phyloP scores from a whole-genome alignment of 2,797 vertebrate genomes.

The Labroides dimidiatus region DNA sequence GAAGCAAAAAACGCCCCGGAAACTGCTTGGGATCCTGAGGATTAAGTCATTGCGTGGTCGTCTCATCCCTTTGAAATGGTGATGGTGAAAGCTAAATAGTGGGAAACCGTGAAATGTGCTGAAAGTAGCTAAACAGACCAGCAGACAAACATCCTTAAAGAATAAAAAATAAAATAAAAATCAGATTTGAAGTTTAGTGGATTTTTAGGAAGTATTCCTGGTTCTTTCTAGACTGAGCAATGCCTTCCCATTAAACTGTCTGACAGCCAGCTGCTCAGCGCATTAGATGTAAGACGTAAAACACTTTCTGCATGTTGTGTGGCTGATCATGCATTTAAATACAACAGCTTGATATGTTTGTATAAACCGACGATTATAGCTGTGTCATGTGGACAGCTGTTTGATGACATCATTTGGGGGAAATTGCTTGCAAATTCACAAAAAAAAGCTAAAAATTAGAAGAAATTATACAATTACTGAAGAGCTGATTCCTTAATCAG shows the following conservation, averaged over 20 bases:
- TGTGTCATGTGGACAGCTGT: constrained; percentile 33
- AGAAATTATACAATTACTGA: not conserved
- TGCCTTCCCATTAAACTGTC: not conserved
- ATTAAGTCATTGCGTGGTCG: too few relatives aligned
- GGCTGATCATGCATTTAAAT: not conserved
- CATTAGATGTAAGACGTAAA: constrained; percentile 9
- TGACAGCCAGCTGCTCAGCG: constrained; percentile 8
- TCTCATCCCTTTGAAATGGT: too few relatives aligned
- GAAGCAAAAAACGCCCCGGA: too few relatives aligned
- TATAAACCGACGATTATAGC: constrained; percentile 8
- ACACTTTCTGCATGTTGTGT: not conserved
- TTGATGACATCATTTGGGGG: constrained; percentile 22
- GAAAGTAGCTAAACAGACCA: too few relatives aligned
- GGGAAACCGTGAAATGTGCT: too few relatives aligned
- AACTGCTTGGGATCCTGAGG: too few relatives aligned
- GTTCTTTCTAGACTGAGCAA: constrained; percentile 6
- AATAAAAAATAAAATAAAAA: too few relatives aligned
- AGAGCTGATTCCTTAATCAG: not conserved
- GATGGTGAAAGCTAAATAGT: too few relatives aligned
- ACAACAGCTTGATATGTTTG: constrained; percentile 10
- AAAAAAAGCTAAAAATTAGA: not conserved
- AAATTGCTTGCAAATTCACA: constrained; percentile 9
- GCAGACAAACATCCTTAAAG: too few relatives aligned
- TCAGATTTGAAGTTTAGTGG: too few relatives aligned
- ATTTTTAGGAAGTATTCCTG: too few relatives aligned